A percentile compares a stretch with the other conserved stretches of the same genome.
Evolutionary conservation across 2,113 vertebrate species (phyloP).

Genomic region (Ailuropoda melanoleuca): DNA sequence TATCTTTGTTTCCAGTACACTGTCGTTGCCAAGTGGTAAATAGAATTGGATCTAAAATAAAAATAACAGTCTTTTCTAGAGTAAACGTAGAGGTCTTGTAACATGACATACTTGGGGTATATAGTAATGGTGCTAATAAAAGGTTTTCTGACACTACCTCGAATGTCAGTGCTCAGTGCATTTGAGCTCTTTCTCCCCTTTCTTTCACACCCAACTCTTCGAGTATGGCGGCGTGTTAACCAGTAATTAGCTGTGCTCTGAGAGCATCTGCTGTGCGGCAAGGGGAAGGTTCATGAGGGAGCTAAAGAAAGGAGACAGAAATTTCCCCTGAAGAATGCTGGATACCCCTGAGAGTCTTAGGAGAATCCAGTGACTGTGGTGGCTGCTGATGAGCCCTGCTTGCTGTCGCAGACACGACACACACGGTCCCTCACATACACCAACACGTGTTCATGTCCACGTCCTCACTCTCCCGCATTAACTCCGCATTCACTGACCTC

Average conservation of each 20-base stretch:
- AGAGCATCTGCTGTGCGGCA: conserved; percentile 28
- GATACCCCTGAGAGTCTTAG: background rate
- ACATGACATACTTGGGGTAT: background rate
- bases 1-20: background rate
- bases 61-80: background rate
- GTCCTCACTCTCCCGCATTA: background rate
- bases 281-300: background rate
- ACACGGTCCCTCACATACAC: accelerated
- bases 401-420: background rate
- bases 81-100: background rate
- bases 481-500: background rate
- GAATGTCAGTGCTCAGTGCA: background rate
- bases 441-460: background rate
- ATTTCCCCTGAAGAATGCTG: background rate
- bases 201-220: background rate
- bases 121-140: background rate
- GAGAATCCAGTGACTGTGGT: background rate
- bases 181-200: background rate
- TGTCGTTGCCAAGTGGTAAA: background rate
- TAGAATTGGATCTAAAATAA: background rate
- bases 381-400: background rate
- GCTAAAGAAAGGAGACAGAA: background rate
- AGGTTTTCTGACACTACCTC: background rate
- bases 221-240: background rate
- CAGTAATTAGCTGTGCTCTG: background rate